A percentile compares a stretch with the other conserved stretches of the same genome.
Evolutionary conservation across 2,888 invertebrate species (phyloP).

Genomic region (Argyresthia goedartella): DNA sequence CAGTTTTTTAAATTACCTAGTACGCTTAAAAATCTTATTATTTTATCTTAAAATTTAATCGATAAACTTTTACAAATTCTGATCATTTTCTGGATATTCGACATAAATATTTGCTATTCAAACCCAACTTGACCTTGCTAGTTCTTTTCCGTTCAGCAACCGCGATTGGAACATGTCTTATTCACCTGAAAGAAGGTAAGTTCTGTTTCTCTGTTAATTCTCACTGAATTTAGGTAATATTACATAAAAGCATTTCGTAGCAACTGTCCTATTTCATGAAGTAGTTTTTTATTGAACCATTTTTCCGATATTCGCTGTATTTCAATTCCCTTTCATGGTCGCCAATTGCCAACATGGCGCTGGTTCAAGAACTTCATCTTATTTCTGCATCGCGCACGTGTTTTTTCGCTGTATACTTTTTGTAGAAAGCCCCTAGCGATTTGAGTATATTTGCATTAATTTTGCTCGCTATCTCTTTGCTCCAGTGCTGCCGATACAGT

Average conservation of each 20-base stretch:
- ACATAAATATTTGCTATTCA: slow-evolving; percentile 38
- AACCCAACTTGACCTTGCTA: slow-evolving; percentile 71
- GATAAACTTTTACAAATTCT: slow-evolving; percentile 3
- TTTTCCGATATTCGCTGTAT: background rate
- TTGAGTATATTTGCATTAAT: too few relatives aligned
- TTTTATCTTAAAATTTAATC: slow-evolving; percentile 30
- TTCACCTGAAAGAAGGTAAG: slow-evolving; percentile 86
- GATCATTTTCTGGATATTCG: background rate
- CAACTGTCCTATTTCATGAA: background rate
- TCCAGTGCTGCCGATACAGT: too few relatives aligned
- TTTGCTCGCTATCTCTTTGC: too few relatives aligned
- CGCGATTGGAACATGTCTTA: slow-evolving; percentile 87
- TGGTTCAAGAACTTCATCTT: slow-evolving; percentile 47
- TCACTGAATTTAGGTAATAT: slow-evolving; percentile 10
- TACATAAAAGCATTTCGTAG: background rate
- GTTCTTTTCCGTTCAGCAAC: slow-evolving; percentile 82
- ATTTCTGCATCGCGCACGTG: slow-evolving; percentile 55
- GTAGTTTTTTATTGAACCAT: background rate
- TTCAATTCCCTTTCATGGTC: slow-evolving; percentile 28
- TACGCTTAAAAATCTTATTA: slow-evolving; percentile 28
- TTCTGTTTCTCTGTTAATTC: slow-evolving; percentile 43
- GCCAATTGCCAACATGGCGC: slow-evolving; percentile 71
- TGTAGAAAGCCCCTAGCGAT: too few relatives aligned
- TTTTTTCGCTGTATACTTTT: slow-evolving; percentile 22
- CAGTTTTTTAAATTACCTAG: slow-evolving; percentile 18